Evolutionary conservation across 2,888 invertebrate species (phyloP).

Genomic region (Cosmia trapezina): DNA sequence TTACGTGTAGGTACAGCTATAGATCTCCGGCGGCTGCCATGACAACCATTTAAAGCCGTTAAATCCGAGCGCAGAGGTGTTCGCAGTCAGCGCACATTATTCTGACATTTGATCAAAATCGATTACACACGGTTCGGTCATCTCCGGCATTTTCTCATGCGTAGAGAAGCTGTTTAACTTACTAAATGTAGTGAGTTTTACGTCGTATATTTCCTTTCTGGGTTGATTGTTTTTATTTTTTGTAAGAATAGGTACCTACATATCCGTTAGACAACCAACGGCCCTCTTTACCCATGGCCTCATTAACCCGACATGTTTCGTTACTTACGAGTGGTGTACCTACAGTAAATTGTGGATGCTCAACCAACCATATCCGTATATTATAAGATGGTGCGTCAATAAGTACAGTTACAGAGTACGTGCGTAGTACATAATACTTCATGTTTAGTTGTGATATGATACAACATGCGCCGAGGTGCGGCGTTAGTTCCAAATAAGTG

Average conservation of each 20-base stretch:
- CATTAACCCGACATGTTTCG: conserved; percentile 35
- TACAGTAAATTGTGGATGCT: conserved; percentile 77
- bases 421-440: conserved; percentile 81
- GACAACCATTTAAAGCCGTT: conserved; percentile 65
- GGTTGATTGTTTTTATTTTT: background rate
- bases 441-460: conserved; percentile 88
- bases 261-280: conserved; percentile 3
- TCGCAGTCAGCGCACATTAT: conserved; percentile 57
- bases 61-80: conserved; percentile 42
- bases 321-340: conserved; percentile 42
- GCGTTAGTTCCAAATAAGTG: conserved; percentile 83
- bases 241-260: conserved; percentile 2
- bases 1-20: conserved; percentile 13
- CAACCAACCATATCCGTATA: conserved; percentile 85
- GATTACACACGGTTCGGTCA: conserved; percentile 52
- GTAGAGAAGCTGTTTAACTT: conserved; percentile 24
- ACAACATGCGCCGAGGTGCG: conserved; percentile 73
- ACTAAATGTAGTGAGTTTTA: conserved; percentile 3
- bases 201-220: background rate
- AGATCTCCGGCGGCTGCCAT: conserved; percentile 58
- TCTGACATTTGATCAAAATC: conserved; percentile 64
- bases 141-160: conserved; percentile 28
- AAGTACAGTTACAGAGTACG: conserved; percentile 75
- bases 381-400: conserved; percentile 82
- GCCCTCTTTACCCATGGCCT: background rate